Evolutionary conservation across 1,140 invertebrate species (phyloP).

Genomic region (Tetraneura akinire): DNA sequence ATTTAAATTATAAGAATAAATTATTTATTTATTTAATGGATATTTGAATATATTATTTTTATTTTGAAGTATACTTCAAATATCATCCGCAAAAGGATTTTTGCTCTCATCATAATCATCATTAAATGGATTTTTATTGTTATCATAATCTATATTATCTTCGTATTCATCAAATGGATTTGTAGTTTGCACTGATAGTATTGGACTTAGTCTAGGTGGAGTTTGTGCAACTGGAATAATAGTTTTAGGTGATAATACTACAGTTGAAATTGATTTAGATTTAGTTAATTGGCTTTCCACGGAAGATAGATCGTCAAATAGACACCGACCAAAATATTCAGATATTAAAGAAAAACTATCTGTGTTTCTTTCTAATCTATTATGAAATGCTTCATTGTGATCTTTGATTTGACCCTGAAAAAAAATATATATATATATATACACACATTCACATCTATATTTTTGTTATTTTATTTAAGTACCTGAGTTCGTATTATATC

Average conservation of each 20-base stretch:
- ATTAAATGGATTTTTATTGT: constrained; percentile 40
- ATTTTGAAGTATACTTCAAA: constrained; percentile 51
- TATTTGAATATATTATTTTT: constrained; percentile 55
- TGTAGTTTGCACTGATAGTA: constrained; percentile 41
- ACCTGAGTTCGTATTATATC: constrained; percentile 71
- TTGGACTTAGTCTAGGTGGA: not conserved
- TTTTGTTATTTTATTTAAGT: constrained; percentile 33
- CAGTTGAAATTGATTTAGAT: constrained; percentile 65
- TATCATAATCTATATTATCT: constrained; percentile 19
- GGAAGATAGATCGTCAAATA: constrained; percentile 70
- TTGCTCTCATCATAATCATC: constrained; percentile 63
- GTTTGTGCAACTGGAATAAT: constrained; percentile 20
- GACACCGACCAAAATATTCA: constrained; percentile 86
- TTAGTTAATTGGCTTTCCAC: constrained; percentile 17
- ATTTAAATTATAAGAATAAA: constrained; percentile 49
- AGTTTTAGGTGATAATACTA: constrained; percentile 24
- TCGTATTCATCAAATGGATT: constrained; percentile 64
- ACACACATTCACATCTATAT: not conserved
- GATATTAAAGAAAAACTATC: constrained; percentile 85
- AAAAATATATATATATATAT: not conserved
- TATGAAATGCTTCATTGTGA: constrained; percentile 76
- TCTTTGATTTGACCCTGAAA: constrained; percentile 63
- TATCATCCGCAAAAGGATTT: constrained; percentile 60
- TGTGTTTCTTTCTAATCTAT: constrained; percentile 70
- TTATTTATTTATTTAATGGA: constrained; percentile 45